Evolutionary conservation across 1,140 invertebrate genomes (phyloP).

Genomic region (Aricia agestis): DNA sequence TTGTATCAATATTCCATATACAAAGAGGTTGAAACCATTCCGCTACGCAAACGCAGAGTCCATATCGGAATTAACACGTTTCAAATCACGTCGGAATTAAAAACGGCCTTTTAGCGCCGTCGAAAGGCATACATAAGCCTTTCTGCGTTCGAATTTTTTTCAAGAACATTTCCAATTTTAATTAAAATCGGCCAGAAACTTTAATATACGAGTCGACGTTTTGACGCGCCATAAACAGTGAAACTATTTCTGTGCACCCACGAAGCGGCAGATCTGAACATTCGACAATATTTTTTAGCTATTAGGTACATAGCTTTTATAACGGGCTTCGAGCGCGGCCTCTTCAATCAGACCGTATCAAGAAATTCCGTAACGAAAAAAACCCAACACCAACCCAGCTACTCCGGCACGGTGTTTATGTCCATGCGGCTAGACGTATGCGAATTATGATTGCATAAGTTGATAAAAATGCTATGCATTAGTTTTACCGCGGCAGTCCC

Average conservation of each 20-base stretch:
- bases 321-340: too few relatives aligned
- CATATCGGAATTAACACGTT: conserved; percentile 6
- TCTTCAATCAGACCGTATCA: too few relatives aligned
- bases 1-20: not conserved
- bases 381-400: too few relatives aligned
- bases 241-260: conserved; percentile 26
- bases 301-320: too few relatives aligned
- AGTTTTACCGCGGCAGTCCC: too few relatives aligned
- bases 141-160: conserved; percentile 25
- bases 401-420: too few relatives aligned
- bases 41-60: not conserved
- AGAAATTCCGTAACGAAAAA: too few relatives aligned
- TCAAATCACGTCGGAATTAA: conserved; percentile 18
- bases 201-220: conserved; percentile 35
- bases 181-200: conserved; percentile 34
- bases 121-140: conserved; percentile 19
- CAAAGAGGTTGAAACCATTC: not conserved
- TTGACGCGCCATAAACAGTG: conserved; percentile 28
- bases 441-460: too few relatives aligned
- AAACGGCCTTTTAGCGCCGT: conserved; percentile 5
- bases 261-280: not conserved
- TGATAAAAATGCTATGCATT: too few relatives aligned
- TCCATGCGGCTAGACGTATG: too few relatives aligned
- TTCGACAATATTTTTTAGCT: not conserved
- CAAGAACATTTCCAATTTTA: conserved; percentile 30